phyloP scores from a whole-genome alignment of 2,888 invertebrate species.

The Tipula lateralis region DNA sequence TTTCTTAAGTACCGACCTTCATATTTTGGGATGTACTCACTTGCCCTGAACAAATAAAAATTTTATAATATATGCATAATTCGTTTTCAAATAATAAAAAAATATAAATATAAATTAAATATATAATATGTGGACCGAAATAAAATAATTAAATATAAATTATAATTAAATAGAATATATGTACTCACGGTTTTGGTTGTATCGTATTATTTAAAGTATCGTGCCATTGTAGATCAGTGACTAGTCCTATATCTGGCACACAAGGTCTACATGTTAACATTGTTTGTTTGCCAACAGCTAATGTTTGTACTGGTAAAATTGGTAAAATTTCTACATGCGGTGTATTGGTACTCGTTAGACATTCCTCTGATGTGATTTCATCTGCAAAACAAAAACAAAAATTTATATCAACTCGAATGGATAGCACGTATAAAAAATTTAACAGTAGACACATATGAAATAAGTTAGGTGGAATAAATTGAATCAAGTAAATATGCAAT shows the following conservation, averaged over 20 bases:
- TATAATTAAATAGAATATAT: not conserved
- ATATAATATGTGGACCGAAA: too few relatives aligned
- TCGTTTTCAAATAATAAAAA: not conserved
- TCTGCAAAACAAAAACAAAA: constrained; percentile 31
- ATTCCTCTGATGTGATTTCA: constrained; percentile 38
- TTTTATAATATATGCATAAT: constrained; percentile 4
- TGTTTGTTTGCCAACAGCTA: constrained; percentile 68
- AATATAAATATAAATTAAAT: not conserved
- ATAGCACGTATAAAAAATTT: not conserved
- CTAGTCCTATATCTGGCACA: constrained; percentile 61
- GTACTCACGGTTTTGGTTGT: constrained; percentile 61
- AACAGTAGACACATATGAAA: not conserved
- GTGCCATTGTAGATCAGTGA: constrained; percentile 74
- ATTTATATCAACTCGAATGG: not conserved
- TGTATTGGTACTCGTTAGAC: constrained; percentile 32
- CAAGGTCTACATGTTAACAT: constrained; percentile 73
- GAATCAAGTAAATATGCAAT: constrained; percentile 29
- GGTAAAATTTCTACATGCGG: constrained; percentile 66
- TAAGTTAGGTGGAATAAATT: not conserved
- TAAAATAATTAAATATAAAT: not conserved
- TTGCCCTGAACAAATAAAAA: constrained; percentile 24
- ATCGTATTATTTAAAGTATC: constrained; percentile 67
- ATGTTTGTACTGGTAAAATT: constrained; percentile 61
- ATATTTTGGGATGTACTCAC: not conserved
- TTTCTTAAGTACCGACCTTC: not conserved